Conservation (phyloP, 2,113 vertebrate genomes). For the Dissostichus mawsoni region DNA sequence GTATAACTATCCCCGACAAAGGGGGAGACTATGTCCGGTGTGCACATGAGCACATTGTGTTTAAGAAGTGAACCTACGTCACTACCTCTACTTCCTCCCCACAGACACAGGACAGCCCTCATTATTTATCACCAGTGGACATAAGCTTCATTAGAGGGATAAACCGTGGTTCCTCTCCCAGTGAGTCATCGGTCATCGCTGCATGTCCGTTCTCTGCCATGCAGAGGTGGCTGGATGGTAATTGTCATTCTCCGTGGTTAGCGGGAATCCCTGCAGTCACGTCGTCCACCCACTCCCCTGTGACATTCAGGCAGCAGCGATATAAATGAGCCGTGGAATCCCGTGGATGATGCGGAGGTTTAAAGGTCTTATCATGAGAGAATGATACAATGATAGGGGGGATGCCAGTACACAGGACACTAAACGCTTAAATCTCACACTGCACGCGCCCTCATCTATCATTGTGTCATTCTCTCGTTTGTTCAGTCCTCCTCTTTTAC, state of each 20-base stretch:
- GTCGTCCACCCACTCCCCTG: slow-evolving; percentile 46
- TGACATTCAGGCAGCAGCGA: slow-evolving; percentile 65
- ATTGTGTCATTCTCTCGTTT: neutral
- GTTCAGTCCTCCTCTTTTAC: neutral
- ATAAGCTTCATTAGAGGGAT: slow-evolving; percentile 56
- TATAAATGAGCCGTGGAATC: slow-evolving; percentile 70
- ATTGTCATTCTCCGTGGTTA: slow-evolving; percentile 70
- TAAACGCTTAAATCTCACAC: neutral
- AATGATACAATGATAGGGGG: neutral
- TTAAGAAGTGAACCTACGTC: slow-evolving; percentile 30
- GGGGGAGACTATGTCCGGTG: slow-evolving; percentile 2
- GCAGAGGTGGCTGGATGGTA: slow-evolving; percentile 55
- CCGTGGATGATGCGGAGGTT: slow-evolving; percentile 52
- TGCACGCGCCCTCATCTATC: neutral
- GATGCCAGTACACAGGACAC: neutral
- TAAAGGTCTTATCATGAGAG: slow-evolving; percentile 56
- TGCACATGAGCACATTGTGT: neutral
- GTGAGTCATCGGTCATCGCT: slow-evolving; percentile 70
- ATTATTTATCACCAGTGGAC: slow-evolving; percentile 57
- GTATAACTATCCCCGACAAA: slow-evolving; percentile 17
- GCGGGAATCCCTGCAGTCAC: slow-evolving; percentile 67
- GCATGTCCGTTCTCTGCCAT: slow-evolving; percentile 22
- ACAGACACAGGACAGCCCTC: slow-evolving; percentile 44
- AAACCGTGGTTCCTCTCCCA: slow-evolving; percentile 34
- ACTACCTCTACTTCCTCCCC: slow-evolving; percentile 38